These are phyloP conservation scores for Saccostrea glomerata DNA, from an alignment of 1,140 invertebrate species.

Conservation along the genomic window DNA sequence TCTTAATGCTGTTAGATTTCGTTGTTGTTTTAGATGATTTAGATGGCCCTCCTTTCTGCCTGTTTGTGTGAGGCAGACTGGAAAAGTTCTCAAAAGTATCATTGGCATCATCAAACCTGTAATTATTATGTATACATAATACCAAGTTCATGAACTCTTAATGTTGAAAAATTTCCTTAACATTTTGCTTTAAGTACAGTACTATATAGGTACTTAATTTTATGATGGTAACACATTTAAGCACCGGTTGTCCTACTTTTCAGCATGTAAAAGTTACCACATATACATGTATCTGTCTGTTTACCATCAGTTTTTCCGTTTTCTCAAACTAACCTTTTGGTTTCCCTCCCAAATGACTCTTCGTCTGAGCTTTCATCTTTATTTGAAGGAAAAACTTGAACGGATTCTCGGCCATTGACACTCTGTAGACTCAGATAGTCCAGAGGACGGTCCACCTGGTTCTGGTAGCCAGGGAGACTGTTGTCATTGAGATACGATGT, in stretches of 20 bases:
- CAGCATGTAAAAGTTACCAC: too few relatives aligned
- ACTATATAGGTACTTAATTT: too few relatives aligned
- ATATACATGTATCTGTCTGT: too few relatives aligned
- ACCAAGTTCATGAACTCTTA: background rate
- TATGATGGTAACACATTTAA: too few relatives aligned
- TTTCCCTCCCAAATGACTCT: background rate
- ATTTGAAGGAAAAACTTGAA: background rate
- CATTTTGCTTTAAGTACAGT: too few relatives aligned
- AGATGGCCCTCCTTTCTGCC: background rate
- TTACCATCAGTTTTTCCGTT: background rate
- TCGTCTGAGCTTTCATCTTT: background rate
- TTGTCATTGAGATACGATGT: background rate
- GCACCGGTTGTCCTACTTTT: too few relatives aligned
- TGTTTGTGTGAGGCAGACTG: constrained; percentile 22
- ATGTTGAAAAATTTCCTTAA: too few relatives aligned
- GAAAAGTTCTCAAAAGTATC: constrained; percentile 47
- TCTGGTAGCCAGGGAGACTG: background rate
- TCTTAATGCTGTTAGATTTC: background rate
- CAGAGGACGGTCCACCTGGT: background rate
- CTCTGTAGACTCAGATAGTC: background rate
- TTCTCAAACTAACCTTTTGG: background rate
- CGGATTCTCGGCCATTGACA: background rate
- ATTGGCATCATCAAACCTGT: constrained; percentile 41
- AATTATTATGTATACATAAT: background rate
- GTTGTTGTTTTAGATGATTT: background rate